Evolutionary conservation across 2,113 vertebrate species (phyloP), one percentile per base, ranked within the genome.

Genomic region (Clarias gariepinus): DNA sequence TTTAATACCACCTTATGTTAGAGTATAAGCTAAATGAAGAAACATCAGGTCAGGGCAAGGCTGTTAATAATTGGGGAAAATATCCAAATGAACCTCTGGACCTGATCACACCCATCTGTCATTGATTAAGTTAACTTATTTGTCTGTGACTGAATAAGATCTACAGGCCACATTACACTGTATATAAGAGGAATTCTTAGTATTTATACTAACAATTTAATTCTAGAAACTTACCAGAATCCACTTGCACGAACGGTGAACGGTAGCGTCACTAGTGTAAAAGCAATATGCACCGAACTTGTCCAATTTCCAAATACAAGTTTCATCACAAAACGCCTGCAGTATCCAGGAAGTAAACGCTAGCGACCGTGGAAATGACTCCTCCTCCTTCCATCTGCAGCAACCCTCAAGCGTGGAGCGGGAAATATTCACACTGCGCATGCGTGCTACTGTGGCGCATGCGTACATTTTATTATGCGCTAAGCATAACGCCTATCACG

Each of bases 191-290:
- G 7, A 0, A 30, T 33, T 21, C 1, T 0, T 19, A 73, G 7
- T 1, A 25, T 21, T 8, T 36, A 21, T 1, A 47, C 71, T 19
- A 13, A 52, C 0, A 41, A 76, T 53, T 53, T n/a, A 16, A 52
- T n/a, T 53, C 73, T 52, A n/a, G 21, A 64, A 41, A 60, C 41
- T 77, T 15, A 95, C 95, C 92, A 91, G 0, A 74, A 58, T 84
- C 87, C 91, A 7, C 33, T 7, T 15, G 73, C 55, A 87, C 71
- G 87, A 1, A 86, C 68, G 8, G 89, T 52, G 28, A 78, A 88
- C 4, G 92, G 94, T 1, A 95, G 66, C 53, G 92, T 92, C 15
- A 93, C 41, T 2, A 95, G 78, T 64, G 92, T 91, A 8, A 96
- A 79, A 2, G 90, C 91, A 18, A 96, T 19, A 52, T 89, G 93